Evolutionary conservation across 2,888 invertebrate species (phyloP).

Genomic region (Tupiocoris notatus): DNA sequence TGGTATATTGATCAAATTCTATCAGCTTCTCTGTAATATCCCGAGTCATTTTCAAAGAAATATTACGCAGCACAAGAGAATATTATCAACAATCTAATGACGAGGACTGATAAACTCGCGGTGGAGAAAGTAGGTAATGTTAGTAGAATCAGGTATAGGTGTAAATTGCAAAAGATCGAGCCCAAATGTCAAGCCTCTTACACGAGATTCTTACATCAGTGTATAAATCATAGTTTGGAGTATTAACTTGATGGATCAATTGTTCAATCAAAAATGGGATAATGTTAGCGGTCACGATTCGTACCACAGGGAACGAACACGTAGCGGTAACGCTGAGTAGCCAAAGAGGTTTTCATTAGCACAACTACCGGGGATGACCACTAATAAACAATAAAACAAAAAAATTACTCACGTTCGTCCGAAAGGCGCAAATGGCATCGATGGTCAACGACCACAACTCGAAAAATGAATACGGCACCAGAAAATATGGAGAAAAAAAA

Average conservation of each 20-base stretch:
- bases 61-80: not conserved
- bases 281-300: no score
- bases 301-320: no score
- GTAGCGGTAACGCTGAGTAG: not conserved
- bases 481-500: not conserved
- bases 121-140: not conserved
- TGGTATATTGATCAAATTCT: no score
- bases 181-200: no score
- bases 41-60: no score
- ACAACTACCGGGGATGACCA: not conserved
- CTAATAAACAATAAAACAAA: not conserved
- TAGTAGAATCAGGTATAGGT: not conserved
- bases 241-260: no score
- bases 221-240: no score
- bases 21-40: no score
- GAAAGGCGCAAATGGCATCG: slow-evolving; percentile 14
- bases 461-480: slow-evolving; percentile 2
- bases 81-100: not conserved
- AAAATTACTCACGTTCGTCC: not conserved
- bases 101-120: no score
- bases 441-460: slow-evolving; percentile 11
- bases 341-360: not conserved
- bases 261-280: no score
- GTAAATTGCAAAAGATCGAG: no score
- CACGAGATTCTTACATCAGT: no score